Evolutionary conservation across 2,113 vertebrate species (phyloP).

Genomic region (Alethe diademata): DNA sequence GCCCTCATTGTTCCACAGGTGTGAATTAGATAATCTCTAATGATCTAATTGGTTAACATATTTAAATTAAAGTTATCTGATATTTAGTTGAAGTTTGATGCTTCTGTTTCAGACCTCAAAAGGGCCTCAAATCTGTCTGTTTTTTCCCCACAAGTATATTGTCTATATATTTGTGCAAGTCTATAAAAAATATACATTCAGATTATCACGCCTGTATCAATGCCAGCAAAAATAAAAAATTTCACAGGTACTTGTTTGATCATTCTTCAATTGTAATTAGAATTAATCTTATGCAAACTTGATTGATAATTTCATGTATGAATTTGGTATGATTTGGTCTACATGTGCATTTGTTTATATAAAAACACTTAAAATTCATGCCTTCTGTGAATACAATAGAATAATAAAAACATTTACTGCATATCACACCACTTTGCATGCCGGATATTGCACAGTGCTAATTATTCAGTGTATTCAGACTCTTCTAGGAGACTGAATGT

Average conservation of each 20-base stretch:
- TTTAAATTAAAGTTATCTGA: neutral
- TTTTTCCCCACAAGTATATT: neutral
- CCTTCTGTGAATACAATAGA: neutral
- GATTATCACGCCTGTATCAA: neutral
- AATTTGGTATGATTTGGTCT: neutral
- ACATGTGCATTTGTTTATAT: neutral
- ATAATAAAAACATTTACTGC: neutral
- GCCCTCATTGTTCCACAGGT: neutral
- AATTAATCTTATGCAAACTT: neutral
- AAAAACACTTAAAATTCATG: neutral
- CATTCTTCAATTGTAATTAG: neutral
- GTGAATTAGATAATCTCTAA: neutral
- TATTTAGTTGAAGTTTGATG: neutral
- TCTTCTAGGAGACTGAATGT: neutral
- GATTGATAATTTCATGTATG: neutral
- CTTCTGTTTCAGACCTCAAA: neutral
- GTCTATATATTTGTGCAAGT: neutral
- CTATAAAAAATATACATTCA: neutral
- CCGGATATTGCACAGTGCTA: neutral
- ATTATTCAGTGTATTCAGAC: neutral
- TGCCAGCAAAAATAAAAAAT: neutral
- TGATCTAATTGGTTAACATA: neutral
- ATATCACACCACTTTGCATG: neutral
- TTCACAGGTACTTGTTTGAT: neutral
- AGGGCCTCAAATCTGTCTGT: neutral